These are phyloP conservation scores for Brachycybe producta DNA, from an alignment of 2,888 invertebrate genomes.

Conservation along the genomic window DNA sequence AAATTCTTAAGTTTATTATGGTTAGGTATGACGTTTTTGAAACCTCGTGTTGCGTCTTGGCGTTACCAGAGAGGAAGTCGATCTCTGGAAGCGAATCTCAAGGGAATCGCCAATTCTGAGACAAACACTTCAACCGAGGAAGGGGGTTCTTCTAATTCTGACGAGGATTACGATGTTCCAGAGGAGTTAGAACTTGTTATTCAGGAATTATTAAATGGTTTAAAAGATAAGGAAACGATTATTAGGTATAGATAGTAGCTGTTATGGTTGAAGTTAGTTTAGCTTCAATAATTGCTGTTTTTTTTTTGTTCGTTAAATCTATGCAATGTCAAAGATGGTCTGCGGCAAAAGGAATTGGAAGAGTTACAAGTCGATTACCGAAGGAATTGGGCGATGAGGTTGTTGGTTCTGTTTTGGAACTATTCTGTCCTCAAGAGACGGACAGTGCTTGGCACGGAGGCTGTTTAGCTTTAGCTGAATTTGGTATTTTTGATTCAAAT, in stretches of 20 bases:
- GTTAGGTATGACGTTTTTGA: constrained; percentile 61
- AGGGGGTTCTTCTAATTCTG: constrained; percentile 21
- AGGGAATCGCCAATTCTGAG: constrained; percentile 52
- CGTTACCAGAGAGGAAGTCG: constrained; percentile 70
- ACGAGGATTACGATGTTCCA: constrained; percentile 50
- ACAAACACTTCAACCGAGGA: too few species aligned
- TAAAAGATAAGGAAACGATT: constrained; percentile 55
- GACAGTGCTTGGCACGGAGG: constrained; percentile 92
- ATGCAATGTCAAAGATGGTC: constrained; percentile 57
- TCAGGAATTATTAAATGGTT: constrained; percentile 68
- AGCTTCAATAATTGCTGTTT: not conserved
- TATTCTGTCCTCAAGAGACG: constrained; percentile 56
- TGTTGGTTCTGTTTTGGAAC: constrained; percentile 64
- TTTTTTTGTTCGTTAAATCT: not conserved
- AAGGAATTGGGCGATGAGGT: constrained; percentile 83
- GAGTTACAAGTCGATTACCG: constrained; percentile 76
- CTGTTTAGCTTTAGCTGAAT: constrained; percentile 83
- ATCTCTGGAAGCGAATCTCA: constrained; percentile 46
- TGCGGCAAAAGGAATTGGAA: constrained; percentile 82
- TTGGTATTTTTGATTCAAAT: constrained; percentile 41
- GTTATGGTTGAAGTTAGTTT: not conserved
- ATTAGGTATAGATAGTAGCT: constrained; percentile 39
- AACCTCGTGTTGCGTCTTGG: constrained; percentile 73
- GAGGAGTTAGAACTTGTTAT: constrained; percentile 79
- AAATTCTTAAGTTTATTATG: not conserved